Evolutionary conservation across 2,888 invertebrate genomes (phyloP), one percentile per base, ranked within the genome.

Genomic region (Strigamia transsilvanica): DNA sequence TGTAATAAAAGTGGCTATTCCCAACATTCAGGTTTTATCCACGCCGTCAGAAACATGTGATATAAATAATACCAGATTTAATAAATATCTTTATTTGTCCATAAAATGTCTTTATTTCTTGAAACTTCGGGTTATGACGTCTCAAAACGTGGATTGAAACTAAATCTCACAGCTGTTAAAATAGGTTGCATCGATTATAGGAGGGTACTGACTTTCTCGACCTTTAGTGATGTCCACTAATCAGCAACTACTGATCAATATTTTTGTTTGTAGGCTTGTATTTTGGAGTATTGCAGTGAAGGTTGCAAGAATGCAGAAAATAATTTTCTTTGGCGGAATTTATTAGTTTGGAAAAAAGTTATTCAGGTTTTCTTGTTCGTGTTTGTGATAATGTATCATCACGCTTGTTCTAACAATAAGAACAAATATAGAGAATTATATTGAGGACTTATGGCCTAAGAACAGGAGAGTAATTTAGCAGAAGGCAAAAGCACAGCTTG

Each of bases 171-270:
- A 73, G 27, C 73, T 3, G 73, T 15, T 2, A 32, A 32, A 73
- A 73, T 73, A 18, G 21, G 18, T 18, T 18, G 9, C 18, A 27
- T 73, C 73, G 32, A 73, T 73, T 13, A 73, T 4, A 73, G 73
- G 73, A 73, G 27, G 32, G 13, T n/a, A 1, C 73, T 73, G 73
- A 73, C 73, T 32, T 32, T 32, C 15, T 73, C 32, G 27, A 73
- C 73, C 73, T 32, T 27, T 27, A 27, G 27, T 73, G 23, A 12
- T 9, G 73, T 73, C 73, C 12, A 32, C 73, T 73, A 73, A 73
- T 73, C 73, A 73, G 73, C 73, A 13, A n/a, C 73, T 32, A 73
- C 73, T 73, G 73, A 73, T 32, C 73, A 73, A 73, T 73, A 73
- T 32, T 73, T 13, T 10, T 0, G 3, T 27, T 15, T 18, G 56